These are phyloP conservation scores for Siniperca scherzeri DNA, from an alignment of 2,797 vertebrate genomes.

Conservation along the genomic window DNA sequence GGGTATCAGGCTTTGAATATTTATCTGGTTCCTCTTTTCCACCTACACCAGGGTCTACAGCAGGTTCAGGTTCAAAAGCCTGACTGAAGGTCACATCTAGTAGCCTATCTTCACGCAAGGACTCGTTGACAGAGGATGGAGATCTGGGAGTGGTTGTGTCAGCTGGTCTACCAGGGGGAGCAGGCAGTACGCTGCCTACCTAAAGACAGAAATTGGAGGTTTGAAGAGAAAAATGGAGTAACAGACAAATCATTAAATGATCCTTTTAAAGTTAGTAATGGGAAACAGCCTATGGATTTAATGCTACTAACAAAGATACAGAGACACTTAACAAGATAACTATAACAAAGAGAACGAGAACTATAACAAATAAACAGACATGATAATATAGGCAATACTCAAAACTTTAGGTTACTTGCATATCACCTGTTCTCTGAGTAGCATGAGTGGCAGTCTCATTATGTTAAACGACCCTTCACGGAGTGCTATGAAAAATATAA, in stretches of 20 bases:
- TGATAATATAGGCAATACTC: background rate
- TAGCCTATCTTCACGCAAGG: conserved; percentile 18
- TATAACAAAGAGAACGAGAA: too few relatives aligned
- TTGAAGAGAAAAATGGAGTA: background rate
- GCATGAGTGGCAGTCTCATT: too few relatives aligned
- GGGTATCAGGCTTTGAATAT: conserved; percentile 48
- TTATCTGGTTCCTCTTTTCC: conserved; percentile 46
- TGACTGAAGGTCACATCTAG: conserved; percentile 42
- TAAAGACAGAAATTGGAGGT: conserved; percentile 46
- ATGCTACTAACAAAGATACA: background rate
- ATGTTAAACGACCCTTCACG: too few relatives aligned
- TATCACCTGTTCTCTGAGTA: too few relatives aligned
- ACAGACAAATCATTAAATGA: background rate
- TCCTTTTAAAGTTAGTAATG: background rate
- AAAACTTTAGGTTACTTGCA: background rate
- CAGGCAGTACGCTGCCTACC: conserved; percentile 31
- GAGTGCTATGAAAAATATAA: background rate
- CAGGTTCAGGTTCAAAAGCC: conserved; percentile 17
- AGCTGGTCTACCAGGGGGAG: conserved; percentile 7
- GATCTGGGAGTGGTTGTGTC: conserved; percentile 33
- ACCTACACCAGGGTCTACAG: conserved; percentile 18
- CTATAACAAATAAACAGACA: background rate
- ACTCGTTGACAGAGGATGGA: conserved; percentile 24
- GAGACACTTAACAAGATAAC: background rate
- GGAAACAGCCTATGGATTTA: background rate